Conservation (phyloP, 2,113 vertebrate species). For the Poeciliopsis prolifica region DNA sequence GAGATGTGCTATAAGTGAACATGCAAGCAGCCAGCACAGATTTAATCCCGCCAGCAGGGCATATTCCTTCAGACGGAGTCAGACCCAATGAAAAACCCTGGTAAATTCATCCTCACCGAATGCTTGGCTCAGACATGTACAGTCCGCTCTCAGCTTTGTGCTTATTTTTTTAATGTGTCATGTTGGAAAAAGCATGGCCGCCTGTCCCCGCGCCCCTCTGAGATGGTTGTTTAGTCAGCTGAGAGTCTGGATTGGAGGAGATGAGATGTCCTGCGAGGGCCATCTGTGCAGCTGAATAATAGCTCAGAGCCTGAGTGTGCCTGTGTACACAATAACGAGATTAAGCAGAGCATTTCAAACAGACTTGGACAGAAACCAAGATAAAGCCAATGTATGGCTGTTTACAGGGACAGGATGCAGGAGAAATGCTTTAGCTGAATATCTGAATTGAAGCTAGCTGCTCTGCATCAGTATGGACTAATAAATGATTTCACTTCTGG, state of each 20-base stretch:
- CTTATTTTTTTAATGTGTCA: slow-evolving; percentile 13
- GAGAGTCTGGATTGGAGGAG: slow-evolving; percentile 53
- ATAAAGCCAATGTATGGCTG: neutral
- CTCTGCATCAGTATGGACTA: slow-evolving; percentile 44
- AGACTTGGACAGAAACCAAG: slow-evolving; percentile 22
- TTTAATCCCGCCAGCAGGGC: slow-evolving; percentile 37
- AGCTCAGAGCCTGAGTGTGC: slow-evolving; percentile 34
- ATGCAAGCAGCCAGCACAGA: slow-evolving; percentile 38
- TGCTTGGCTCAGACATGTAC: slow-evolving; percentile 22
- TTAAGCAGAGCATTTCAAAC: slow-evolving; percentile 30
- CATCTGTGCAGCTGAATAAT: slow-evolving; percentile 56
- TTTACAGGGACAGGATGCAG: slow-evolving; percentile 13
- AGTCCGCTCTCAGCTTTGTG: slow-evolving; percentile 23
- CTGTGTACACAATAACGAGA: slow-evolving; percentile 20
- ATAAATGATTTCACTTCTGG: slow-evolving; percentile 52
- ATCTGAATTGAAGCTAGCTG: slow-evolving; percentile 19
- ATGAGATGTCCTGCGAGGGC: slow-evolving; percentile 45
- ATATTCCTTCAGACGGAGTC: neutral
- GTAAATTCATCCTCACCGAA: slow-evolving; percentile 39
- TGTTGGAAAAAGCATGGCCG: slow-evolving; percentile 23
- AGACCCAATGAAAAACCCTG: slow-evolving; percentile 9
- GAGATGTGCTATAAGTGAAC: slow-evolving; percentile 60
- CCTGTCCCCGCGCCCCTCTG: slow-evolving; percentile 27
- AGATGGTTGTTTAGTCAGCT: slow-evolving; percentile 66
- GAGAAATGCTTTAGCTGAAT: slow-evolving; percentile 34